phyloP scores from a whole-genome alignment of 2,797 vertebrate species.

The Distichodus sexfasciatus region DNA sequence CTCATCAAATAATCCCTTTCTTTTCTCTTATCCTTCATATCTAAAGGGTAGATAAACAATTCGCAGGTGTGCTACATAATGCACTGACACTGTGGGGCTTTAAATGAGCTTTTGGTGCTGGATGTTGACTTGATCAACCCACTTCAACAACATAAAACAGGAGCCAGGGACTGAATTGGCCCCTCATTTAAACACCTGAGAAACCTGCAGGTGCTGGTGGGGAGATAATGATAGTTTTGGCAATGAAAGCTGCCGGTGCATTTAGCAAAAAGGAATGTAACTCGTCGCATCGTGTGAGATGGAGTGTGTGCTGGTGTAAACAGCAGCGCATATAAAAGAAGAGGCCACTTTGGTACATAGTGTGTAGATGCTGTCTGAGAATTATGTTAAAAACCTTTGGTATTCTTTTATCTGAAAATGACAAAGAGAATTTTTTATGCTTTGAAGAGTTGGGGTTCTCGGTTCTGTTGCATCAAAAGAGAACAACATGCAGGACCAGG shows the following conservation, averaged over 20 bases:
- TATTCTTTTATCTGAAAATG: neutral
- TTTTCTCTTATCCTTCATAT: too few species aligned
- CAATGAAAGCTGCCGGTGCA: conserved; percentile 19
- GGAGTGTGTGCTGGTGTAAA: neutral
- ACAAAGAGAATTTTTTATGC: neutral
- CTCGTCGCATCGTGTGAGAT: neutral
- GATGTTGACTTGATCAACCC: conserved; percentile 52
- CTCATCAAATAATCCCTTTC: neutral
- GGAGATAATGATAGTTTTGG: conserved; percentile 67
- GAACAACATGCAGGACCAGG: neutral
- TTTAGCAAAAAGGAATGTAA: conserved; percentile 36
- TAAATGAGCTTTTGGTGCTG: conserved; percentile 26
- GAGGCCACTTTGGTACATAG: neutral
- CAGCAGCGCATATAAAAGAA: neutral
- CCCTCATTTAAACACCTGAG: conserved; percentile 50
- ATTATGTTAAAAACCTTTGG: neutral
- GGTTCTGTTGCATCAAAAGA: neutral
- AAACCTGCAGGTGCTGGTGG: conserved; percentile 48
- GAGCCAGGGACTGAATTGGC: conserved; percentile 48
- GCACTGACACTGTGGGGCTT: neutral
- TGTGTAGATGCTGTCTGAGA: neutral
- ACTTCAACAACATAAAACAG: conserved; percentile 36
- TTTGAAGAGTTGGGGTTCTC: neutral
- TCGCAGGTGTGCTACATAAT: neutral
- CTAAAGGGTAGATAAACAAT: neutral